Evolutionary conservation across 2,113 vertebrate species (phyloP).

Genomic region (Gobius niger): DNA sequence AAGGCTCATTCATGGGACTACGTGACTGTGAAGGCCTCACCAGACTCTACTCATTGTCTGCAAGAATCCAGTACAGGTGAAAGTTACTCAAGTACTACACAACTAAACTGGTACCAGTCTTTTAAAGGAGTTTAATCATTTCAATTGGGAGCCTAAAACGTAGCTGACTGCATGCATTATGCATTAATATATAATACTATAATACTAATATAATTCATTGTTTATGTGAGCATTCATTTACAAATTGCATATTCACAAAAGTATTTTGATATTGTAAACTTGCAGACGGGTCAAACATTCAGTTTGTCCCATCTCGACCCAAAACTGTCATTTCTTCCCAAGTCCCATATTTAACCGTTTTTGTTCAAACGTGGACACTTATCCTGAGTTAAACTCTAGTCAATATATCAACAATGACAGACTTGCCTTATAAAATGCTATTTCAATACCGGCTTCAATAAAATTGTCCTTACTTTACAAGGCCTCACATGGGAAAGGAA

Average conservation of each 20-base stretch:
- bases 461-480: conserved; percentile 11
- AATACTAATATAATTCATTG: too few relatives aligned
- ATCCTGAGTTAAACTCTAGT: neutral
- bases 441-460: conserved; percentile 10
- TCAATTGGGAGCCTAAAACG: too few relatives aligned
- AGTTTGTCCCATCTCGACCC: neutral
- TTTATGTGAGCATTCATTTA: too few relatives aligned
- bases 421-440: neutral
- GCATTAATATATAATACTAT: too few relatives aligned
- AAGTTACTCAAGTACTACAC: too few relatives aligned
- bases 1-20: conserved; percentile 36
- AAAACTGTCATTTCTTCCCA: conserved; percentile 3
- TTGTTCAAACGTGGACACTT: conserved; percentile 4
- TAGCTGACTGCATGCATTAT: too few relatives aligned
- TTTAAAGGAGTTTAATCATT: too few relatives aligned
- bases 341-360: conserved; percentile 19
- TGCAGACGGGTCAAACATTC: neutral
- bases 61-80: neutral
- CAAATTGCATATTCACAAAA: neutral
- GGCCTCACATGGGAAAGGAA: conserved; percentile 38
- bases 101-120: too few relatives aligned
- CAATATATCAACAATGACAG: neutral
- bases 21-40: conserved; percentile 47
- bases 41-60: conserved; percentile 12
- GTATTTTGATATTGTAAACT: conserved; percentile 11